A percentile compares a stretch with the other conserved stretches of the same genome.
Conservation (phyloP, 1,140 invertebrate species). For the Psix sp. region DNA sequence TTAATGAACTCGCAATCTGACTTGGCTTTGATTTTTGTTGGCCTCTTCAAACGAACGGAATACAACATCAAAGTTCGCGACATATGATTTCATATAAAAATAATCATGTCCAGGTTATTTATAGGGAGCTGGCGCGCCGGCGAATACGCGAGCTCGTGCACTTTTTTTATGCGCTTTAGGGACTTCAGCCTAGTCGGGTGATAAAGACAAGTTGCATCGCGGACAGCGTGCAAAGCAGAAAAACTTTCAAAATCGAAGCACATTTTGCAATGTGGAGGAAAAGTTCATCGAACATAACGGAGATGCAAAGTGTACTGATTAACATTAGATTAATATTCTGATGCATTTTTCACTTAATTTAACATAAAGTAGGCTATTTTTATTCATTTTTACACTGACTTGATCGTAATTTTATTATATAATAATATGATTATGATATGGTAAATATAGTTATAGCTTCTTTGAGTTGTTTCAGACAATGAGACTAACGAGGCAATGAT, state of each 20-base stretch:
- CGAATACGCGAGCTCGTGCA: conserved; percentile 10
- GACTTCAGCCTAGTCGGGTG: conserved; percentile 27
- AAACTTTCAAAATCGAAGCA: conserved; percentile 16
- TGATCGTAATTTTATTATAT: too few relatives aligned
- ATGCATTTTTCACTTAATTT: too few relatives aligned
- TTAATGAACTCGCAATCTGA: conserved; percentile 10
- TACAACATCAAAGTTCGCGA: conserved; percentile 33
- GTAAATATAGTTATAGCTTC: too few relatives aligned
- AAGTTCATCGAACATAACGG: too few relatives aligned
- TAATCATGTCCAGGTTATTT: conserved; percentile 28
- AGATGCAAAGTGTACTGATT: too few relatives aligned
- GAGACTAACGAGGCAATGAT: too few relatives aligned
- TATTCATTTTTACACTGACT: too few relatives aligned
- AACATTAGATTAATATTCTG: too few relatives aligned
- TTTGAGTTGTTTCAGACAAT: too few relatives aligned
- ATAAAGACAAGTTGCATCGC: conserved; percentile 18
- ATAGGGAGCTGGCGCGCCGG: conserved; percentile 41
- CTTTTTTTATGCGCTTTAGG: conserved; percentile 40
- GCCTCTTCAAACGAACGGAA: conserved; percentile 11
- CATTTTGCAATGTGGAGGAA: conserved; percentile 1
- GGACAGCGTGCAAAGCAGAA: conserved; percentile 15
- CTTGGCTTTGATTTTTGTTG: conserved; percentile 6
- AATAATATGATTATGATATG: too few relatives aligned
- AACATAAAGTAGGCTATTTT: too few relatives aligned
- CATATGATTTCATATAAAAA: conserved; percentile 50